A percentile compares a stretch with the other conserved stretches of the same genome.
These are phyloP conservation scores for Neria commutata DNA, from an alignment of 2,888 invertebrate genomes.

Conservation along the genomic window DNA sequence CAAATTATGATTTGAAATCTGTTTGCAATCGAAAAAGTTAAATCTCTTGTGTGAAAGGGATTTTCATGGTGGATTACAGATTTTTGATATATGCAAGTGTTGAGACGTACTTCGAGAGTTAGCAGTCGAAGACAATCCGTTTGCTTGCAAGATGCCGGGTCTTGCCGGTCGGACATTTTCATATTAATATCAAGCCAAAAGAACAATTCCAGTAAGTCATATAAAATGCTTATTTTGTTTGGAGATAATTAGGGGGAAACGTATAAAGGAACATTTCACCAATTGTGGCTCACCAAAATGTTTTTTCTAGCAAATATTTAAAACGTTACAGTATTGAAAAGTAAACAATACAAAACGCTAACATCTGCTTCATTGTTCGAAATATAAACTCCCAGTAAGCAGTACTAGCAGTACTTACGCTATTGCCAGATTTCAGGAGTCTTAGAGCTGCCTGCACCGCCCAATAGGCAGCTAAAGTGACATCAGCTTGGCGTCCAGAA, in stretches of 20 bases:
- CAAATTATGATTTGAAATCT: slow-evolving; percentile 6
- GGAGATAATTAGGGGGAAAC: slow-evolving; percentile 33
- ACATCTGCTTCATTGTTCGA: slow-evolving; percentile 1
- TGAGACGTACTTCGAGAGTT: slow-evolving; percentile 35
- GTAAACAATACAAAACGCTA: slow-evolving; percentile 11
- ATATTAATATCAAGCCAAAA: background rate
- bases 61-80: slow-evolving; percentile 42
- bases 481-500: slow-evolving; percentile 91
- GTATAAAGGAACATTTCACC: slow-evolving; percentile 28
- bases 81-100: slow-evolving; percentile 43
- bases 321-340: slow-evolving; percentile 3
- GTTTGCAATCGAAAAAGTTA: slow-evolving; percentile 40
- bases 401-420: slow-evolving; percentile 65
- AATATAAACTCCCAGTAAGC: background rate
- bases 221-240: slow-evolving; percentile 15
- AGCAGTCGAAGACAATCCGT: slow-evolving; percentile 30
- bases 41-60: slow-evolving; percentile 37
- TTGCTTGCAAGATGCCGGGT: slow-evolving; percentile 27
- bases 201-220: background rate
- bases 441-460: slow-evolving; percentile 95
- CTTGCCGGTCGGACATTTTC: no score
- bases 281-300: slow-evolving; percentile 33
- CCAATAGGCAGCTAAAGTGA: slow-evolving; percentile 90
- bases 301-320: slow-evolving; percentile 19
- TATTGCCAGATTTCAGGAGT: slow-evolving; percentile 88